Conservation (phyloP, 92 coral and sea anemone genomes). For the Blastomussa wellsi region DNA sequence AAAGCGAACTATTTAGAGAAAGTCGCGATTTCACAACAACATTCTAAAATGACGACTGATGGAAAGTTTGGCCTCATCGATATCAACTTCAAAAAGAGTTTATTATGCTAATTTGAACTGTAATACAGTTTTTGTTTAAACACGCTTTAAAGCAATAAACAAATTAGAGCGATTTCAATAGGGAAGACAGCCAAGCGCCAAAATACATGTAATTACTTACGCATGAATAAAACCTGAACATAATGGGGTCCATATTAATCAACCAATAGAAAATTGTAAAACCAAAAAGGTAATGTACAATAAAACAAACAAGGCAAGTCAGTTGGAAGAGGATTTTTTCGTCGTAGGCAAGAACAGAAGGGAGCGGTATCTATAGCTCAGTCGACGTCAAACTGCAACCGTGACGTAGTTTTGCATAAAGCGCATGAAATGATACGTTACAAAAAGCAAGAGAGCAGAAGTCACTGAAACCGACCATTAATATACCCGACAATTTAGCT, state of each 20-base stretch:
- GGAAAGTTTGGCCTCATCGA: conserved; percentile 1
- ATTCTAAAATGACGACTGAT: background rate
- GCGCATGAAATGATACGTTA: background rate
- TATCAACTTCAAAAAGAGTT: conserved; percentile 13
- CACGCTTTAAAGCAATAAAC: conserved; percentile 38
- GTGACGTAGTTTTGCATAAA: background rate
- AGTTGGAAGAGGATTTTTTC: background rate
- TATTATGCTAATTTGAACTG: conserved; percentile 34
- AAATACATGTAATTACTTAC: conserved; percentile 29
- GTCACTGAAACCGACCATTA: background rate
- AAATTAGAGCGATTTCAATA: conserved; percentile 25
- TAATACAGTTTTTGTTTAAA: conserved; percentile 29
- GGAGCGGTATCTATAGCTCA: background rate
- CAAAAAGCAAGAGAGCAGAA: background rate
- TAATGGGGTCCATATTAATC: too few relatives aligned
- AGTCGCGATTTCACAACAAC: background rate
- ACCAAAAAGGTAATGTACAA: background rate
- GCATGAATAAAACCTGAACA: conserved; percentile 9
- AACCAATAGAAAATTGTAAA: background rate
- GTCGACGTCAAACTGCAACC: background rate
- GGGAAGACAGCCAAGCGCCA: background rate
- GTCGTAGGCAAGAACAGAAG: background rate
- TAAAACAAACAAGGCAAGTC: background rate
- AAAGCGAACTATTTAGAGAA: background rate
- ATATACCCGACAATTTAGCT: background rate